Evolutionary conservation across 2,797 vertebrate species (phyloP).

Genomic region (Melanotaenia trifasciata): DNA sequence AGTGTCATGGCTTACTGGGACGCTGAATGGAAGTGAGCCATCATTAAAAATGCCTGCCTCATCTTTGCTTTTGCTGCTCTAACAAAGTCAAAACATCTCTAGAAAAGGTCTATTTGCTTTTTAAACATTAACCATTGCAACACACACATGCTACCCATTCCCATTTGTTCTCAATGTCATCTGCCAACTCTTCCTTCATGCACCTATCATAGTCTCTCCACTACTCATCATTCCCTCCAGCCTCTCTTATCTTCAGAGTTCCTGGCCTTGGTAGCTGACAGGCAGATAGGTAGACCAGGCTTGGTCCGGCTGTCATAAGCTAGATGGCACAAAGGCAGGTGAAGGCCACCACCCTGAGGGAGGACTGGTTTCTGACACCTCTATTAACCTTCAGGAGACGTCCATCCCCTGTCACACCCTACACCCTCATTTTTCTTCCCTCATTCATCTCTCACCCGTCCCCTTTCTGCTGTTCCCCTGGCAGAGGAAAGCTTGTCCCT

Average conservation of each 20-base stretch:
- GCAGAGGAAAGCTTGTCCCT: constrained; percentile 32
- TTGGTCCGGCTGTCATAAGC: constrained; percentile 65
- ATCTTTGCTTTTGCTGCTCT: neutral
- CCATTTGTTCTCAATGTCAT: constrained; percentile 24
- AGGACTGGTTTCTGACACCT: constrained; percentile 67
- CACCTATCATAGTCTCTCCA: constrained; percentile 8
- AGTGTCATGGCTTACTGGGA: neutral
- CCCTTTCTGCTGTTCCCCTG: constrained; percentile 35
- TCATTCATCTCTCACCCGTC: constrained; percentile 43
- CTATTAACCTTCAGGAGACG: constrained; percentile 79
- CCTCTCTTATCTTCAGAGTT: constrained; percentile 48
- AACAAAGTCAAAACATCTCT: neutral
- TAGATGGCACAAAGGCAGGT: constrained; percentile 51
- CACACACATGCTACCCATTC: neutral
- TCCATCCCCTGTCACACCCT: constrained; percentile 43
- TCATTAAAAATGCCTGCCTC: neutral
- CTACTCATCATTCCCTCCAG: constrained; percentile 19
- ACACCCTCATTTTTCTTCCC: constrained; percentile 22
- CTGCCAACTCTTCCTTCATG: constrained; percentile 8
- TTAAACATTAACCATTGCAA: constrained; percentile 1
- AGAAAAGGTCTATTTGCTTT: constrained; percentile 6
- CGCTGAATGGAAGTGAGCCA: neutral
- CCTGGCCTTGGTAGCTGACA: constrained; percentile 40
- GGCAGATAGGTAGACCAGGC: constrained; percentile 43
- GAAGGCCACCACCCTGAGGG: constrained; percentile 64